These are phyloP conservation scores for Erinaceus europaeus DNA, from an alignment of 2,113 vertebrate genomes.

Conservation along the genomic window DNA sequence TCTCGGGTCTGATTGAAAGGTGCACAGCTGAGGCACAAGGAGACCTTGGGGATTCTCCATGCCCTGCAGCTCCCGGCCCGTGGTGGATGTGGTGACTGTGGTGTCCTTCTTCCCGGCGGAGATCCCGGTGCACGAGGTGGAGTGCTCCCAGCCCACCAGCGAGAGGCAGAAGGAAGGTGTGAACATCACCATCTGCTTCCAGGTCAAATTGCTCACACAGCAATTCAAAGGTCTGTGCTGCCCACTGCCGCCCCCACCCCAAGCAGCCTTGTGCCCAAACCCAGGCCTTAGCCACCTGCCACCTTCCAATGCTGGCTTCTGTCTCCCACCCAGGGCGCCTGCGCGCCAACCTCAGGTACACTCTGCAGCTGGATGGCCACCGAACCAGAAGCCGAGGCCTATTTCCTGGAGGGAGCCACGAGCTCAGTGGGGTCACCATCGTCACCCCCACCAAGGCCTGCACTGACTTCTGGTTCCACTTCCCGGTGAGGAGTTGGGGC, in stretches of 20 bases:
- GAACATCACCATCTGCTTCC: constrained; percentile 79
- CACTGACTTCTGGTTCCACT: constrained; percentile 42
- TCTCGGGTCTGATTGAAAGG: background rate
- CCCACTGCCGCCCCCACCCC: background rate
- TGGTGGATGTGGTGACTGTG: constrained; percentile 75
- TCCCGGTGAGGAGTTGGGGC: constrained; percentile 63
- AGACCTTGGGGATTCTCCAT: background rate
- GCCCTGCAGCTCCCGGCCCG: constrained; percentile 80
- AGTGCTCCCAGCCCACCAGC: constrained; percentile 56
- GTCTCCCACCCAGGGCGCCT: constrained; percentile 36
- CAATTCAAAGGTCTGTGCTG: constrained; percentile 70
- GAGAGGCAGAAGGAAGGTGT: constrained; percentile 4
- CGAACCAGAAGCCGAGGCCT: constrained; percentile 75
- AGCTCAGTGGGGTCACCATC: constrained; percentile 14
- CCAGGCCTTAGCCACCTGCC: background rate
- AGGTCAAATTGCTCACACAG: constrained; percentile 58
- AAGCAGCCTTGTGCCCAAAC: background rate
- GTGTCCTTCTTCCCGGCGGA: constrained; percentile 78
- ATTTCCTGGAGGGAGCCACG: constrained; percentile 58
- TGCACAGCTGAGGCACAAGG: background rate
- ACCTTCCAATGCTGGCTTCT: background rate
- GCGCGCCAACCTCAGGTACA: constrained; percentile 75
- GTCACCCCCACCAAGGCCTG: constrained; percentile 44
- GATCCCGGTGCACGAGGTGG: constrained; percentile 79
- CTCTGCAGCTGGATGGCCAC: constrained; percentile 79